Percentiles rank a stretch among this genome's conserved stretches.
Evolutionary conservation across 2,888 invertebrate genomes (phyloP).

Genomic region (Bursaphelenchus okinawaensis): DNA sequence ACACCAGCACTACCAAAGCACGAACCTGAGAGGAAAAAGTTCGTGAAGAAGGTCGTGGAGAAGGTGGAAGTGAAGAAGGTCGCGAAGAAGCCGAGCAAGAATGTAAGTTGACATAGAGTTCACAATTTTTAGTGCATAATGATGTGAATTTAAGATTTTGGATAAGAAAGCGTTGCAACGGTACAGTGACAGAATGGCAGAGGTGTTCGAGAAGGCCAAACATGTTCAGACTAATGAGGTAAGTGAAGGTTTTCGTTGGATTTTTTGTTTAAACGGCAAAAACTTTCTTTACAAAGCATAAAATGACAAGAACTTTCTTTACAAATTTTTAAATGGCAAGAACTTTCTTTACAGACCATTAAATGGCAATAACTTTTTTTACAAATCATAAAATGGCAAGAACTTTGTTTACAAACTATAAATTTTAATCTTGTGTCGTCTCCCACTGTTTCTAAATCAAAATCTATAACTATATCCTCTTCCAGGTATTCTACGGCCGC

Average conservation of each 20-base stretch:
- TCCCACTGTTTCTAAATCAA: no score
- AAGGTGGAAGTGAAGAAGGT: background rate
- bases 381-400: no score
- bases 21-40: background rate
- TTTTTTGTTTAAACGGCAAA: background rate
- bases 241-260: background rate
- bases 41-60: background rate
- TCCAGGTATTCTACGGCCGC: conserved; percentile 27
- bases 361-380: no score
- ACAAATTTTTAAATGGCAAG: background rate
- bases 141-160: conserved; percentile 1
- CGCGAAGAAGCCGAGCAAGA: background rate
- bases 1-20: background rate
- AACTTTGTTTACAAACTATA: no score
- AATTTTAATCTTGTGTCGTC: no score
- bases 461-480: no score
- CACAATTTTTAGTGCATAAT: background rate
- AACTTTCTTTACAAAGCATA: background rate
- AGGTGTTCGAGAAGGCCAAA: conserved; percentile 5
- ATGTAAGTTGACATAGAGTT: background rate
- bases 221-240: background rate
- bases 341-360: background rate
- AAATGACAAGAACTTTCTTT: background rate
- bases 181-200: conserved; percentile 13
- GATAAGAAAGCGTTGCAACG: conserved; percentile 10